phyloP scores from a whole-genome alignment of 2,113 vertebrate genomes.

The Zapornia atra region DNA sequence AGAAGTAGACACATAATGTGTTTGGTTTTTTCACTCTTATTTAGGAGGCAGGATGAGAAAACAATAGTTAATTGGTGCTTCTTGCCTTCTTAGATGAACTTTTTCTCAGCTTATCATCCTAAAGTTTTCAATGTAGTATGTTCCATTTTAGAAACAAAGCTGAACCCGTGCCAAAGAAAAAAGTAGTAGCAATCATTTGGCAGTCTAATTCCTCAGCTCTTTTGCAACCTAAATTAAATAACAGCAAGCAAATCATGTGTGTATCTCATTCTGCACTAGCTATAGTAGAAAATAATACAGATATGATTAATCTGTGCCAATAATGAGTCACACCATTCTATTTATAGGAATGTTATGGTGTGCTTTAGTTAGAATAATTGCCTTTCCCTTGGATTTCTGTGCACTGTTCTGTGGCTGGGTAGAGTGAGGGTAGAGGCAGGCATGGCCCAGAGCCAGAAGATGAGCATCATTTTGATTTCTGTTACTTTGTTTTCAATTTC shows the following conservation, averaged over 20 bases:
- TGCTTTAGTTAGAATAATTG: constrained; percentile 6
- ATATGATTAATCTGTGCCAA: not conserved
- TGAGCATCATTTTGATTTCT: not conserved
- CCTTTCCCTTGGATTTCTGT: not conserved
- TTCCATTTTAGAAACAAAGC: constrained; percentile 20
- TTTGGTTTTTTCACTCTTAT: not conserved
- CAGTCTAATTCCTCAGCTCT: not conserved
- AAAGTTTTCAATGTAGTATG: not conserved
- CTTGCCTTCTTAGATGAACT: not conserved
- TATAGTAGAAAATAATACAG: not conserved
- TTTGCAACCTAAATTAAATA: constrained; percentile 8
- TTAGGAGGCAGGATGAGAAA: not conserved
- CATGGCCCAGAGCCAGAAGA: not conserved
- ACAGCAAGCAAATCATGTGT: not conserved
- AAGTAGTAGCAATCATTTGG: not conserved
- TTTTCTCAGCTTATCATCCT: not conserved
- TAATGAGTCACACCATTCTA: not conserved
- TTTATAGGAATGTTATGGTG: not conserved
- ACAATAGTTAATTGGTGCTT: not conserved
- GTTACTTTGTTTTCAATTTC: not conserved
- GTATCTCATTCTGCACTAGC: not conserved
- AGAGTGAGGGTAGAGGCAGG: not conserved
- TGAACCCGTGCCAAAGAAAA: not conserved
- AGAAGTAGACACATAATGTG: not conserved
- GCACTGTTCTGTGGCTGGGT: not conserved